These are phyloP conservation scores for Austrofundulus limnaeus DNA, from an alignment of 2,113 vertebrate species.

Conservation along the genomic window DNA sequence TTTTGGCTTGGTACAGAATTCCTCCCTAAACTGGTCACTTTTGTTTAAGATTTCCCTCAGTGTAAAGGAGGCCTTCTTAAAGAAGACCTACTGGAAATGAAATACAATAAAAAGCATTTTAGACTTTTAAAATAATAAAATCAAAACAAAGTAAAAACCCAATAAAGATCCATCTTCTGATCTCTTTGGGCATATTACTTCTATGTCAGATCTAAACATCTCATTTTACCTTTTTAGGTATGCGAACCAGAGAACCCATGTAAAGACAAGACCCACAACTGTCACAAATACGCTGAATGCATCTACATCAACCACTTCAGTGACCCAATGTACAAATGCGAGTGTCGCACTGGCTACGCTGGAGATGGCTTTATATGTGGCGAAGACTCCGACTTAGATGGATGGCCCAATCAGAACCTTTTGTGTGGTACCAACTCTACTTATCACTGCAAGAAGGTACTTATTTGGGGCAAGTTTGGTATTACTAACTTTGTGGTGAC, in stretches of 20 bases:
- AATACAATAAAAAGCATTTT: too few species aligned
- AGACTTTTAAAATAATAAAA: slow-evolving; percentile 7
- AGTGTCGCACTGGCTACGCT: slow-evolving; percentile 93
- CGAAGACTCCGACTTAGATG: slow-evolving; percentile 96
- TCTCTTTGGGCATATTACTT: neutral
- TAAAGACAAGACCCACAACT: slow-evolving; percentile 91
- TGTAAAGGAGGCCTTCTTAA: neutral
- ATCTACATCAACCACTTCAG: slow-evolving; percentile 95
- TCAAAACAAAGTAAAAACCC: neutral
- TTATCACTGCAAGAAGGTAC: slow-evolving; percentile 93
- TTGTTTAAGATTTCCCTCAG: neutral
- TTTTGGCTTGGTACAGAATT: slow-evolving; percentile 11
- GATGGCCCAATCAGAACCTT: slow-evolving; percentile 95
- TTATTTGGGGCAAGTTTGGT: neutral
- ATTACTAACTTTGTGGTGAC: neutral
- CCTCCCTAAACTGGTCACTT: neutral
- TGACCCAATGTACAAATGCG: slow-evolving; percentile 96
- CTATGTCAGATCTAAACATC: neutral
- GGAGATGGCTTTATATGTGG: slow-evolving; percentile 94
- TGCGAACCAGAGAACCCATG: slow-evolving; percentile 96
- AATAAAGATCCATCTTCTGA: neutral
- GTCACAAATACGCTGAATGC: slow-evolving; percentile 90
- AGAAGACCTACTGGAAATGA: neutral
- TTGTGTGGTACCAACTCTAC: slow-evolving; percentile 91
- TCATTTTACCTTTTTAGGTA: slow-evolving; percentile 74